These are phyloP conservation scores for Microcebus jonahi DNA, from an alignment of 2,113 vertebrate genomes.

Conservation along the genomic window DNA sequence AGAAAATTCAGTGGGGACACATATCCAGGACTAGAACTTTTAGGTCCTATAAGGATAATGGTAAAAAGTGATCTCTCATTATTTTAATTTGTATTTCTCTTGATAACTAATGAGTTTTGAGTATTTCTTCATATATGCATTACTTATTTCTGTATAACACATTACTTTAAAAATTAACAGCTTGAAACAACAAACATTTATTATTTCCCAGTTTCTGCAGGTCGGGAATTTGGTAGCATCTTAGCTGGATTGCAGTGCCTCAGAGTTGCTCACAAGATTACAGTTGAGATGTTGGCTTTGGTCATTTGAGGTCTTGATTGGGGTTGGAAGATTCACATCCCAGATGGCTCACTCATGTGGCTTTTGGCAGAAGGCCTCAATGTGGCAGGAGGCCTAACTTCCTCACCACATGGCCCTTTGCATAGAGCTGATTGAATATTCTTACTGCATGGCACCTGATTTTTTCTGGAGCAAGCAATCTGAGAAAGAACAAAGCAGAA, in stretches of 20 bases:
- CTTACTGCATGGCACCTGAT: background rate
- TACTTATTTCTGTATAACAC: background rate
- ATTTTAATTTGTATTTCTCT: constrained; percentile 14
- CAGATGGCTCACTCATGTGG: background rate
- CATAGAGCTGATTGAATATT: background rate
- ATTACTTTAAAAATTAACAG: background rate
- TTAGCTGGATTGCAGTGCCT: background rate
- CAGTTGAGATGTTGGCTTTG: background rate
- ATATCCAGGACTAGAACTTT: background rate
- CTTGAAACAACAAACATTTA: background rate
- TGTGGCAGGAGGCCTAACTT: background rate
- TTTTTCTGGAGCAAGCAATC: background rate
- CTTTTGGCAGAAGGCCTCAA: background rate
- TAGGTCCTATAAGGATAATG: background rate
- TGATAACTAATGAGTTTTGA: background rate
- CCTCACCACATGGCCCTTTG: background rate
- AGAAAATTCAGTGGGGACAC: background rate
- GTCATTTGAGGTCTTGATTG: background rate
- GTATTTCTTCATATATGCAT: background rate
- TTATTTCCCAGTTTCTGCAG: background rate
- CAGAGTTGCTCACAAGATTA: background rate
- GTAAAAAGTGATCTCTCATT: background rate
- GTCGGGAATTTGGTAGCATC: background rate
- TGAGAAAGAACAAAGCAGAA: background rate
- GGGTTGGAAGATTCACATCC: background rate